Conservation (phyloP, 1,140 invertebrate species). For the Liolophura sinensis region DNA sequence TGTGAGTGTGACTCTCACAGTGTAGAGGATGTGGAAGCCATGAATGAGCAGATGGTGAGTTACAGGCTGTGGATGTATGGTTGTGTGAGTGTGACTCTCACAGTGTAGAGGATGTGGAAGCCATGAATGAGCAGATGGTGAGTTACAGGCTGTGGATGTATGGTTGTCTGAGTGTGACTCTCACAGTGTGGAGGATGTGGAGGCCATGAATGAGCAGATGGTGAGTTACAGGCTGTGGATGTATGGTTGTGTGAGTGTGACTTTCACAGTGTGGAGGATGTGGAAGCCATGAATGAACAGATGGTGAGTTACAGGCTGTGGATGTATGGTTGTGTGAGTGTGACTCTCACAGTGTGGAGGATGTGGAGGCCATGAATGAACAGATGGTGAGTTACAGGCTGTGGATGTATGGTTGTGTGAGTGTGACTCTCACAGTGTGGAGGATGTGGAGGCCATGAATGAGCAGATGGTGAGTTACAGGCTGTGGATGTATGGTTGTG, state of each 20-base stretch:
- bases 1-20: too few relatives aligned
- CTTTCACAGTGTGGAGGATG: neutral
- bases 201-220: too few relatives aligned
- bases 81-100: too few relatives aligned
- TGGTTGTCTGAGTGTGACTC: too few relatives aligned
- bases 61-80: too few relatives aligned
- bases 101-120: too few relatives aligned
- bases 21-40: too few relatives aligned
- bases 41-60: too few relatives aligned
- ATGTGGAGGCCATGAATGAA: constrained; percentile 54
- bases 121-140: too few relatives aligned
- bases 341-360: constrained; percentile 51
- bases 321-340: constrained; percentile 68
- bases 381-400: constrained; percentile 46
- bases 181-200: too few relatives aligned
- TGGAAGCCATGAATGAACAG: neutral
- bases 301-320: neutral
- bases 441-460: constrained; percentile 53
- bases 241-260: neutral
- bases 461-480: constrained; percentile 53
- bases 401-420: constrained; percentile 57
- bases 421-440: constrained; percentile 57
- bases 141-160: too few relatives aligned
- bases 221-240: neutral
- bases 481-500: too few relatives aligned